Evolutionary conservation across 2,113 vertebrate species (phyloP).

Genomic region (Archilochus colubris): DNA sequence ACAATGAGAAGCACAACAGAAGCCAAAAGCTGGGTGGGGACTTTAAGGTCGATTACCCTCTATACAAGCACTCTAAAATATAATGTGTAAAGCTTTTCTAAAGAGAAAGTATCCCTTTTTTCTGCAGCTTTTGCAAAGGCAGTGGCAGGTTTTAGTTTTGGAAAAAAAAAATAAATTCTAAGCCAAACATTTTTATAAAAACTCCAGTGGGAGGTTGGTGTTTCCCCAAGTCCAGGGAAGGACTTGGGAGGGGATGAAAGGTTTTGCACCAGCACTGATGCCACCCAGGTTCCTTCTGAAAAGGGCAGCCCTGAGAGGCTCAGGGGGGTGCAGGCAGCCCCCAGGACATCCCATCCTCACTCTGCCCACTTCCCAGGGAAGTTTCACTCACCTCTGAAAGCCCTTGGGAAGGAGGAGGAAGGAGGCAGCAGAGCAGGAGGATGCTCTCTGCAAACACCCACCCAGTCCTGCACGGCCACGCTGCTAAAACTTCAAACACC

Average conservation of each 20-base stretch:
- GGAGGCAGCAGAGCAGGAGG: background rate
- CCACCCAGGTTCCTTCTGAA: background rate
- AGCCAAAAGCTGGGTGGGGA: conserved; percentile 50
- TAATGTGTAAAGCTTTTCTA: conserved; percentile 55
- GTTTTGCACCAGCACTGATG: fast-evolving
- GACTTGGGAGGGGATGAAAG: background rate
- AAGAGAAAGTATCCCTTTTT: conserved; percentile 64
- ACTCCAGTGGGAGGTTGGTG: background rate
- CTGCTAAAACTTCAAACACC: fast-evolving
- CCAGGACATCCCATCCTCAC: fast-evolving
- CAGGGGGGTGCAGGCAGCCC: background rate
- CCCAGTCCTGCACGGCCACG: fast-evolving
- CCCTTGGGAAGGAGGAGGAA: fast-evolving
- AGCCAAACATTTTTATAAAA: background rate
- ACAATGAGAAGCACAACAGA: conserved; percentile 65
- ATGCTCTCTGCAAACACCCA: fast-evolving
- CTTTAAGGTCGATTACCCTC: conserved; percentile 39
- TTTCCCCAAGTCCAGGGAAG: background rate
- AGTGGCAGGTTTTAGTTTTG: background rate
- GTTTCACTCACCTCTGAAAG: background rate
- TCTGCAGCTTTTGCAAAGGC: background rate
- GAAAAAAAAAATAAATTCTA: background rate
- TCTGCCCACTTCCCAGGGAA: background rate
- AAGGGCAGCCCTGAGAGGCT: fast-evolving
- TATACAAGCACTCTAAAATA: conserved; percentile 41